These are phyloP conservation scores for Rhadina sibilatrix DNA, from an alignment of 2,113 vertebrate genomes.

Conservation along the genomic window DNA sequence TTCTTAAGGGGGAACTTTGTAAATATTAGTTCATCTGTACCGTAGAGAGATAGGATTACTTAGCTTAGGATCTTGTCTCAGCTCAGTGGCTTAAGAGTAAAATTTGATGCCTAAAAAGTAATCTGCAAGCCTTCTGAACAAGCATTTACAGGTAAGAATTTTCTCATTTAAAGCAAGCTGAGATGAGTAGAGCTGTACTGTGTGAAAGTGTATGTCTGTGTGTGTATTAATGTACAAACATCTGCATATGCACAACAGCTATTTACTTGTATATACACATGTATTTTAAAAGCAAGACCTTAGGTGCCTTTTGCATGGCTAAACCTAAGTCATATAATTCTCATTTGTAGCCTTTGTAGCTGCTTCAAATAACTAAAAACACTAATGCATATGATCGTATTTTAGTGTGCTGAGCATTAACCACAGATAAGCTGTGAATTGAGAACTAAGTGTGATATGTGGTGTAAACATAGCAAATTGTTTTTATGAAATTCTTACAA, in stretches of 20 bases:
- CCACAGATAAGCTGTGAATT: neutral
- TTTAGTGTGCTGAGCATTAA: neutral
- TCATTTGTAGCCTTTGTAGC: neutral
- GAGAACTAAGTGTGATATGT: neutral
- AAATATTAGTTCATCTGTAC: neutral
- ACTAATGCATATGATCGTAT: neutral
- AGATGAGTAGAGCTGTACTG: neutral
- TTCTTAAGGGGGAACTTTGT: neutral
- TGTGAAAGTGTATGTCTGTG: neutral
- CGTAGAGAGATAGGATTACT: neutral
- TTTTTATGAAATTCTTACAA: neutral
- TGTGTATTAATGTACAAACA: neutral
- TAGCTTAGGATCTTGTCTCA: neutral
- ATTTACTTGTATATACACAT: neutral
- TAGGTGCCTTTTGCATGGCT: neutral
- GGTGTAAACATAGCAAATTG: neutral
- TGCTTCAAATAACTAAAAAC: neutral
- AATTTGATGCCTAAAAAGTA: neutral
- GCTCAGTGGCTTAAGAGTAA: neutral
- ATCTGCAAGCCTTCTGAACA: neutral
- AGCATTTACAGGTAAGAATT: neutral
- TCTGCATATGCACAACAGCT: neutral
- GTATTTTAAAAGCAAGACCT: neutral
- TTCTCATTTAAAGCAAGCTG: neutral
- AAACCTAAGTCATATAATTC: neutral